These are phyloP conservation scores for Drosophila ironensis DNA, from an alignment of 1,140 invertebrate species.

Conservation along the genomic window DNA sequence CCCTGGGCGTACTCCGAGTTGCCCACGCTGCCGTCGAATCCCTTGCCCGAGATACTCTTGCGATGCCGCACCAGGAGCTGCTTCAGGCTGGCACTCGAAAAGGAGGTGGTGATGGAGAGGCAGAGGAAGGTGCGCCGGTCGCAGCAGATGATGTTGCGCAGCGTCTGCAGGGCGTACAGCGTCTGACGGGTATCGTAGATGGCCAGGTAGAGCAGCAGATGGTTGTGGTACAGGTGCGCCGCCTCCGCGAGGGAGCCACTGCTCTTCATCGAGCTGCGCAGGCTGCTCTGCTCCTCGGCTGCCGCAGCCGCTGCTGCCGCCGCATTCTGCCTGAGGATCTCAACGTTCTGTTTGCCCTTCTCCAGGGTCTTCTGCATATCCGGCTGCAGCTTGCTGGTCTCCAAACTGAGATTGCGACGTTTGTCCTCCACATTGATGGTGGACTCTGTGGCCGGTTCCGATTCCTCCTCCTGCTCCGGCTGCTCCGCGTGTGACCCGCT, in stretches of 20 bases:
- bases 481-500: conserved; percentile 53
- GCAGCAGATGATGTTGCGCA: conserved; percentile 88
- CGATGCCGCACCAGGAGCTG: conserved; percentile 89
- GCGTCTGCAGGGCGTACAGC: conserved; percentile 89
- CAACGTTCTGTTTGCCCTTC: conserved; percentile 80
- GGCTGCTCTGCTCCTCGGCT: conserved; percentile 52
- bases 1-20: conserved; percentile 85
- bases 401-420: conserved; percentile 73
- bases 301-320: conserved; percentile 44
- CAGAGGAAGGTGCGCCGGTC: conserved; percentile 90
- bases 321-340: conserved; percentile 73
- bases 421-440: conserved; percentile 81
- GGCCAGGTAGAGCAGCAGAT: conserved; percentile 91
- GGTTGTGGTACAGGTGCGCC: conserved; percentile 91
- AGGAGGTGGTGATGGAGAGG: conserved; percentile 87
- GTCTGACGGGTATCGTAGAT: conserved; percentile 90
- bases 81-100: conserved; percentile 83
- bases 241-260: conserved; percentile 48
- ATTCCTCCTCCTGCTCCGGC: conserved; percentile 36
- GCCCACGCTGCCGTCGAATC: conserved; percentile 88
- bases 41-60: conserved; percentile 91
- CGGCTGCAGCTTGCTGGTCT: conserved; percentile 65
- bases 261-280: conserved; percentile 70
- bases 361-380: conserved; percentile 75
- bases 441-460: conserved; percentile 15